Evolutionary conservation across 2,797 vertebrate genomes (phyloP), one percentile per base, ranked within the genome.

Genomic region (Mergus octosetaceus): DNA sequence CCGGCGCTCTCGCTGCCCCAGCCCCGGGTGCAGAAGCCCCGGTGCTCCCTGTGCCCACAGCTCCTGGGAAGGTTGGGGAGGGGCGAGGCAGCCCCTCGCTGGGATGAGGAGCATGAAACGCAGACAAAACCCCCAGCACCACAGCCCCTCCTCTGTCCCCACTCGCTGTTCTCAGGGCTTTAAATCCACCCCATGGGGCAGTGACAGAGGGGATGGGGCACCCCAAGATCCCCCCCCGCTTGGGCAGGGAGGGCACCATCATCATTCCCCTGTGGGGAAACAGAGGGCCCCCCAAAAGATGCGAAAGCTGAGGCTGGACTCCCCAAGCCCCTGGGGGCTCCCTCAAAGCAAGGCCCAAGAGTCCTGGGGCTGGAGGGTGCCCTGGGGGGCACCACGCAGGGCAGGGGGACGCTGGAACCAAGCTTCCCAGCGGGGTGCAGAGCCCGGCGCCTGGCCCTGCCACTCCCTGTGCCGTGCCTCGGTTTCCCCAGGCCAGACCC

Each of bases 331-430:
- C 15, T 3, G 54, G 0, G 3, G 47, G 20, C 9, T 39, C 18
- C 61, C 39, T 32, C 15, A 32, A 38, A 66, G 12, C 6, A 3
- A 49, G 16, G 51, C 13, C 68, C 49, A 2, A 8, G 7, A 32
- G 22, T 3, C 13, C 13, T 4, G 51, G 34, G 9, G 34, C 6
- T 1, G 1, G 13, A 4, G 12, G 25, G 28, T 15, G 28, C n/a
- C 38, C 65, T 22, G 12, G 66, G 10, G 30, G 25, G 7, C 60
- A 60, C 57, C 14, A 0, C 0, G 0, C 2, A 1, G 27, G 51
- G 3, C 30, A 34, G 6, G 22, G 36, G 11, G n/a, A 10, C 9
- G 20, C 11, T 6, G 1, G 32, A 3, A 6, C 45, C 1, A 0
- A 47, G 25, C 25, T 62, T 62, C 61, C 38, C 38, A 30, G 27